A percentile compares a stretch with the other conserved stretches of the same genome.
Conservation (phyloP, 2,113 vertebrate genomes). For the Brachypteracias leptosomus region DNA sequence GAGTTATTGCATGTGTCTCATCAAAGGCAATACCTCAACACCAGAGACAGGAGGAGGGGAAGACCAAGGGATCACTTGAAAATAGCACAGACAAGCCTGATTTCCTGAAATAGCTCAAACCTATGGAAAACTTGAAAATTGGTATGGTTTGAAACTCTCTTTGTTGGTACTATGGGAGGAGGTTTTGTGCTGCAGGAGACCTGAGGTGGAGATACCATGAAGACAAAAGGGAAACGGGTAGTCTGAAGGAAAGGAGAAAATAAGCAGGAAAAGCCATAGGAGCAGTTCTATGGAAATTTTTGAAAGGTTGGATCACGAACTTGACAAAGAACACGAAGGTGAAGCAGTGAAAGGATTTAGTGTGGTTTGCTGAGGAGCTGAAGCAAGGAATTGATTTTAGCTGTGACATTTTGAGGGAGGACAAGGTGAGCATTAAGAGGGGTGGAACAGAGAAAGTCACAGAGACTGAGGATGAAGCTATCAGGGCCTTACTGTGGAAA, state of each 20-base stretch:
- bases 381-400: conserved; percentile 6
- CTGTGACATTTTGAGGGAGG: conserved; percentile 29
- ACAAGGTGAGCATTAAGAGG: neutral
- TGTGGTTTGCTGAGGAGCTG: neutral
- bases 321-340: neutral
- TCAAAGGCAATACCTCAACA: neutral
- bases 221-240: neutral
- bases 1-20: neutral
- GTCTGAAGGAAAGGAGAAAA: neutral
- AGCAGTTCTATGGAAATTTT: neutral
- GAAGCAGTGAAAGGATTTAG: neutral
- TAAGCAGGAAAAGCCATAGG: neutral
- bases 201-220: neutral
- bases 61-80: neutral
- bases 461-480: neutral
- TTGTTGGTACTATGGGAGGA: neutral
- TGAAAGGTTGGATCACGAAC: neutral
- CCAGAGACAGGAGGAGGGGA: neutral
- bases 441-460: neutral
- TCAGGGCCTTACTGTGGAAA: neutral
- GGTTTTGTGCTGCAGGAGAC: neutral
- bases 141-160: neutral
- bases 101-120: neutral
- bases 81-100: neutral
- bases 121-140: neutral